phyloP scores from a whole-genome alignment of 2,113 vertebrate species.

The Eublepharis macularius region DNA sequence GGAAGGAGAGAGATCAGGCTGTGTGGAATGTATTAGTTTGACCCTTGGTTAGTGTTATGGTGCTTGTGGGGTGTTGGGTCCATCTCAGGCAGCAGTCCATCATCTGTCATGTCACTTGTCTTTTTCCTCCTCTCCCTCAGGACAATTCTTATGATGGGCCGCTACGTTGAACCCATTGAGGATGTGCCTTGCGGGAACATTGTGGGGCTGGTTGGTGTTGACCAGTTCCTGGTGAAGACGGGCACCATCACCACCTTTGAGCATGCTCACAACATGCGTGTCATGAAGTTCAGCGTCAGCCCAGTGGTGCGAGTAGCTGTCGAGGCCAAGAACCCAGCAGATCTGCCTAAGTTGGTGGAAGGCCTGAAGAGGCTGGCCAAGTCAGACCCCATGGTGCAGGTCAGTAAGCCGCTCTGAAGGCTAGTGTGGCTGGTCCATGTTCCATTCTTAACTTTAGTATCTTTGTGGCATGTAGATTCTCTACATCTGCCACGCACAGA shows the following conservation, averaged over 20 bases:
- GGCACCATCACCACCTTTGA: constrained; percentile 96
- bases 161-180: constrained; percentile 92
- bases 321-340: constrained; percentile 91
- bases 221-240: constrained; percentile 94
- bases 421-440: not conserved
- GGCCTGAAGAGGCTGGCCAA: constrained; percentile 93
- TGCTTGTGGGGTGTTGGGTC: too few species aligned
- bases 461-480: too few species aligned
- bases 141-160: constrained; percentile 98
- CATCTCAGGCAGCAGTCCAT: too few species aligned
- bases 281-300: constrained; percentile 98
- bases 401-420: not conserved
- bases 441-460: too few species aligned
- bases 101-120: not conserved
- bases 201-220: constrained; percentile 92
- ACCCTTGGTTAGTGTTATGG: too few species aligned
- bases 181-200: constrained; percentile 97
- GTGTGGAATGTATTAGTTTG: too few species aligned
- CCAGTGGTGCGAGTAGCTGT: constrained; percentile 94
- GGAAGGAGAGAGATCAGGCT: too few species aligned
- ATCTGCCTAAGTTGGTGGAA: constrained; percentile 95
- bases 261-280: constrained; percentile 94
- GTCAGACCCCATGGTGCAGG: constrained; percentile 97
- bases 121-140: constrained; percentile 45
- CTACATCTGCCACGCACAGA: too few species aligned